Percentiles rank a stretch among this genome's conserved stretches.
Evolutionary conservation across 2,113 vertebrate genomes (phyloP).

Genomic region (Cyphomyrus plagiostoma): DNA sequence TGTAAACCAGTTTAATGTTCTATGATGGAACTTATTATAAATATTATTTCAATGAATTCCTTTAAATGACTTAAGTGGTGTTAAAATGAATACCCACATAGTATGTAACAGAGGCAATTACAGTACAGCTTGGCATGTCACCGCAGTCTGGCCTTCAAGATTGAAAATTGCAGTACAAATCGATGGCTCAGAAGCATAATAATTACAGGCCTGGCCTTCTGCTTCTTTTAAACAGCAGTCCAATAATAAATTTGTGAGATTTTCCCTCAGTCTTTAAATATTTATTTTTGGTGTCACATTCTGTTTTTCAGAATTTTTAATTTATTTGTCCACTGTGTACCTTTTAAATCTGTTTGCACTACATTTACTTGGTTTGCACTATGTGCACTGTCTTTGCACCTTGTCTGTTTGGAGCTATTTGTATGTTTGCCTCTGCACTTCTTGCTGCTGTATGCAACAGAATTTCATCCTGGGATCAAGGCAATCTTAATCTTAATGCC

Average conservation of each 20-base stretch:
- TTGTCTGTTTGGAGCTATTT: not conserved
- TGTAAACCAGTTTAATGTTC: not conserved
- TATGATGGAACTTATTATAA: not conserved
- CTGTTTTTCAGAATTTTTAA: not conserved
- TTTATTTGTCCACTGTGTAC: not conserved
- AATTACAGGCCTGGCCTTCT: slow-evolving; percentile 49
- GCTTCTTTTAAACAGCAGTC: not conserved
- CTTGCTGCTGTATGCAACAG: not conserved
- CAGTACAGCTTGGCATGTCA: slow-evolving; percentile 37
- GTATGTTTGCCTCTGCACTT: not conserved
- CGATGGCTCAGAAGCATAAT: slow-evolving; percentile 56
- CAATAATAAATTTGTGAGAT: not conserved
- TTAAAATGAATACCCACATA: not conserved
- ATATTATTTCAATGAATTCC: not conserved
- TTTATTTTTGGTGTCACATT: not conserved
- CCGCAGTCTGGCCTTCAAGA: slow-evolving; percentile 54
- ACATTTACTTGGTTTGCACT: not conserved
- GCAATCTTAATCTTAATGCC: not conserved
- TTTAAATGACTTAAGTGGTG: not conserved
- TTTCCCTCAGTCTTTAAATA: not conserved
- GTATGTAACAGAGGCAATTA: not conserved
- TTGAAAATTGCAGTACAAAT: slow-evolving; percentile 64
- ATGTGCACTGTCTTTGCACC: not conserved
- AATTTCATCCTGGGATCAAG: not conserved
- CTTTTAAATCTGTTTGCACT: not conserved